A percentile compares a stretch with the other conserved stretches of the same genome.
These are phyloP conservation scores for Actinemys pallida DNA, from an alignment of 2,113 vertebrate genomes.

Conservation along the genomic window DNA sequence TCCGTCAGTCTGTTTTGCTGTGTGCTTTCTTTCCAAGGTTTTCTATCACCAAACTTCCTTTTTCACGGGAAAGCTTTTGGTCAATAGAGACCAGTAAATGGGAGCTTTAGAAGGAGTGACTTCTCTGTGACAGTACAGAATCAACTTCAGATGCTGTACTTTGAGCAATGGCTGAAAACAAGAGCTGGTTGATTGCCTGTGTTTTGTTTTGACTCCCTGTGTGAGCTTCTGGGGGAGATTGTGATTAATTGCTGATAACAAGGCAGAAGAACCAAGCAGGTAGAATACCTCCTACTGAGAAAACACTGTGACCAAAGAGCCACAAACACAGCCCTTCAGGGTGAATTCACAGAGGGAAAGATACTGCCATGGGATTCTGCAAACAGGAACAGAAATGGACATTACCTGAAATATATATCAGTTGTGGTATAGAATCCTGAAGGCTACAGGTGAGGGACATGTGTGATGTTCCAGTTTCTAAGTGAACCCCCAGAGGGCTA, in stretches of 20 bases:
- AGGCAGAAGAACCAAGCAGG: not conserved
- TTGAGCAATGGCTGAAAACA: not conserved
- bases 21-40: not conserved
- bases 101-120: not conserved
- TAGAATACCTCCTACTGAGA: not conserved
- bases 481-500: not conserved
- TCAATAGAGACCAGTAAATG: not conserved
- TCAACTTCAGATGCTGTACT: not conserved
- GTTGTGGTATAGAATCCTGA: not conserved
- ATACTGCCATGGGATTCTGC: not conserved
- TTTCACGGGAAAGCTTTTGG: not conserved
- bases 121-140: not conserved
- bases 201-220: not conserved
- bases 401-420: not conserved
- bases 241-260: not conserved
- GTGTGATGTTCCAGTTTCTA: not conserved
- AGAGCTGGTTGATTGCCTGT: not conserved
- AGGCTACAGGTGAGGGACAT: not conserved
- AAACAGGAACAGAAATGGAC: not conserved
- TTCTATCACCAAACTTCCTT: not conserved
- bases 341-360: not conserved
- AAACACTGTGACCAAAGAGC: not conserved
- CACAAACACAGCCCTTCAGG: not conserved
- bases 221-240: not conserved
- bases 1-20: not conserved